Evolutionary conservation across 2,888 invertebrate species (phyloP), one percentile per base, ranked within the genome.

Genomic region (Silvanus unidentatus): DNA sequence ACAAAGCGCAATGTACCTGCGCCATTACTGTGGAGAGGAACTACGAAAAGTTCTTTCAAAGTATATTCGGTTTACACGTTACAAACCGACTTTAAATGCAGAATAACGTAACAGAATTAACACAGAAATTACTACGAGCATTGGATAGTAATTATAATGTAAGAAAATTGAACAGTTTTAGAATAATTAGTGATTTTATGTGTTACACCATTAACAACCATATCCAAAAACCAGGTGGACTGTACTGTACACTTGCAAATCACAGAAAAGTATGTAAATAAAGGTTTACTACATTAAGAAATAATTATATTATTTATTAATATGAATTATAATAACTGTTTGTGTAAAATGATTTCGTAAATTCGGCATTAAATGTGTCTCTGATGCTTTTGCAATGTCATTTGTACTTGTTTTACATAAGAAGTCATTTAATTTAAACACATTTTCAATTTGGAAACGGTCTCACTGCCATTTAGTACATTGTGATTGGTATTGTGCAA

Each of bases 121-220:
- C 92, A 81, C 86, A 89, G 80, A 90, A 86, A 84, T 87, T 95
- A 84, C 87, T 90, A 81, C 87, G 88, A 84, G 89, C 93, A 77
- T 84, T 95, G 81, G 94, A 95, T 86, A 86, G 82, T 80, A 89
- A 91, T 80, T 91, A 94, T 83, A 93, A 95, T 93, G 95, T 95
- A 90, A 93, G 93, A 89, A 62, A 57, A 56, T 55, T 42, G 44
- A 46, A 42, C 48, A 55, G 59, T 62, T 61, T 50, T 47, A 46
- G 58, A 58, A 51, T 58, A 55, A 55, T 62, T 57, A 51, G 54
- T 52, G 52, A 54, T 55, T 58, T 63, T 57, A n/a, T 46, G 30
- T 54, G 52, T 54, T 50, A 50, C 56, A 55, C 57, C 58, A 58
- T 54, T 58, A 55, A 51, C 48, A 51, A 53, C 49, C 52, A 55